Conservation (phyloP, 2,797 vertebrate genomes). For the Ceyx erithaca region DNA sequence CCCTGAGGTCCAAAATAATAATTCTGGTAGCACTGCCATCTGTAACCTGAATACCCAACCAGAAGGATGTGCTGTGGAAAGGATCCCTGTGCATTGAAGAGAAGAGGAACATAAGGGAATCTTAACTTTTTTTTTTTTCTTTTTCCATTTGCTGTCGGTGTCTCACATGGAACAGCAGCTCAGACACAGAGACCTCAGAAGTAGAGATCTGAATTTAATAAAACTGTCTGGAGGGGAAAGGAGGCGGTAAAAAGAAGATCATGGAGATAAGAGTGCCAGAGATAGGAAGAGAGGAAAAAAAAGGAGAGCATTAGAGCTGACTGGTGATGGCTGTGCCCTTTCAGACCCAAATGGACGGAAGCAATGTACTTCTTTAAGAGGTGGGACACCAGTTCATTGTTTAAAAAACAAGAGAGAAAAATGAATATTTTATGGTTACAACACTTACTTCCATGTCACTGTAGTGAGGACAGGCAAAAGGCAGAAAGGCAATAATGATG, state of each 20-base stretch:
- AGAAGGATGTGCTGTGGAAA: background rate
- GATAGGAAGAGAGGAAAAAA: background rate
- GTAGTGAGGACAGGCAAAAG: background rate
- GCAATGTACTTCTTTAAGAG: slow-evolving; percentile 7
- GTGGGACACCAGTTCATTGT: background rate
- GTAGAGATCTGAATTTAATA: slow-evolving; percentile 54
- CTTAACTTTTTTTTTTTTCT: background rate
- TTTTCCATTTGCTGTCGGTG: background rate
- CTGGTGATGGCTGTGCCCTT: background rate
- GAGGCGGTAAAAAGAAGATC: slow-evolving; percentile 12
- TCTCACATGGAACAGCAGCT: background rate
- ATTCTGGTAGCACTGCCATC: background rate
- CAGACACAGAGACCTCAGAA: slow-evolving; percentile 36
- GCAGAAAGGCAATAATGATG: background rate
- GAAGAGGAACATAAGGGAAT: background rate
- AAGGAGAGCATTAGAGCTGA: slow-evolving; percentile 10
- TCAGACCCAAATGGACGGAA: background rate
- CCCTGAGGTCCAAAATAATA: background rate
- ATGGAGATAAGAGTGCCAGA: slow-evolving; percentile 36
- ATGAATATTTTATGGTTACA: background rate
- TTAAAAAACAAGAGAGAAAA: background rate
- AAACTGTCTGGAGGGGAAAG: slow-evolving; percentile 19
- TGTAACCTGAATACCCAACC: background rate
- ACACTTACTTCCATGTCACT: background rate
- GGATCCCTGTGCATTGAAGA: background rate